Percentiles rank a stretch among this genome's conserved stretches.
phyloP scores from a whole-genome alignment of 2,113 vertebrate species.

The Entelurus aequoreus region DNA sequence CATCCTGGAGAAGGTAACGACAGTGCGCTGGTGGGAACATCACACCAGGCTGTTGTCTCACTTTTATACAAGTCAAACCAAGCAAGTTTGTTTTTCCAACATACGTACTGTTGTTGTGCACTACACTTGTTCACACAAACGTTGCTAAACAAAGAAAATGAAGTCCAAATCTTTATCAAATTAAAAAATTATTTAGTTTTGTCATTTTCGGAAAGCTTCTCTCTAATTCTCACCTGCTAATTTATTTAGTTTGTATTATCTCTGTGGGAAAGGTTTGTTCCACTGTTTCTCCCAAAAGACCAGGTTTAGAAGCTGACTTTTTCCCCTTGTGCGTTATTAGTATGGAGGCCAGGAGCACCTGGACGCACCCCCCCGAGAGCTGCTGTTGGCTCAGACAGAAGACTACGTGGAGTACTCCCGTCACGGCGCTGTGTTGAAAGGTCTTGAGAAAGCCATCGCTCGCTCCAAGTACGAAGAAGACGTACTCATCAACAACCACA shows the following conservation, averaged over 20 bases:
- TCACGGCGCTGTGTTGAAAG: constrained; percentile 93
- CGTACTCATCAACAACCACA: constrained; percentile 89
- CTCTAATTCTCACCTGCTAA: too few relatives aligned
- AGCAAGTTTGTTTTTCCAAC: too few relatives aligned
- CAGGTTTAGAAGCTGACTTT: too few relatives aligned
- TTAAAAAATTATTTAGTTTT: too few relatives aligned
- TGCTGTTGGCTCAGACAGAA: constrained; percentile 93
- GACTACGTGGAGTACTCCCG: constrained; percentile 97
- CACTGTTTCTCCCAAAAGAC: not conserved
- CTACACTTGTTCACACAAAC: too few relatives aligned
- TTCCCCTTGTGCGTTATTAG: constrained; percentile 66
- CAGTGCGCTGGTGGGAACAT: too few relatives aligned
- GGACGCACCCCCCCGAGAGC: constrained; percentile 83
- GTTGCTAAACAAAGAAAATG: too few relatives aligned
- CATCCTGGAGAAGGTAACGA: constrained; percentile 87
- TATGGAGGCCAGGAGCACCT: constrained; percentile 93
- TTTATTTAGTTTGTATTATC: not conserved
- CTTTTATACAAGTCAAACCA: too few relatives aligned
- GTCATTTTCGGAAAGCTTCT: too few relatives aligned
- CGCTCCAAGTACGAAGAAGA: constrained; percentile 97
- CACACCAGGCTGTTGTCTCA: too few relatives aligned
- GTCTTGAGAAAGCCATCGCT: constrained; percentile 90
- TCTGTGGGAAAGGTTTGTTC: not conserved
- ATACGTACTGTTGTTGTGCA: too few relatives aligned
- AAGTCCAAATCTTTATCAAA: too few relatives aligned